phyloP scores from a whole-genome alignment of 2,113 vertebrate species.

The Ctenomys sociabilis region DNA sequence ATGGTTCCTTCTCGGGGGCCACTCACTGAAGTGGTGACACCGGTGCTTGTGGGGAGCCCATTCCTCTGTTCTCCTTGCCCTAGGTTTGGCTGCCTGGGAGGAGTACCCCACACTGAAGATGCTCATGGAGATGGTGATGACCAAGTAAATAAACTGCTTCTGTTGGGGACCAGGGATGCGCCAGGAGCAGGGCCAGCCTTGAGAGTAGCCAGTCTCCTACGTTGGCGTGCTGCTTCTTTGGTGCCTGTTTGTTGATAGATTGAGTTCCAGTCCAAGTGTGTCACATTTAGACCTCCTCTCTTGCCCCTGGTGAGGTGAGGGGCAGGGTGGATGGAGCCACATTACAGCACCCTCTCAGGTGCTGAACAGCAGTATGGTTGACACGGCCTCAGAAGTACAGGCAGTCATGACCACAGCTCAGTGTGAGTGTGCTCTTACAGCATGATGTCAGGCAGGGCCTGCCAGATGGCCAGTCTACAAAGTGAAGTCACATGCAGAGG shows the following conservation, averaged over 20 bases:
- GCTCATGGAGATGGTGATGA: slow-evolving; percentile 99
- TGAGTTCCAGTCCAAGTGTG: no score
- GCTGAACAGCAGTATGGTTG: background rate
- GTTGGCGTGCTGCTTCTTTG: no score
- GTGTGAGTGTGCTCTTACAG: background rate
- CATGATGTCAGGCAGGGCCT: background rate
- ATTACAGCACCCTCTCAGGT: background rate
- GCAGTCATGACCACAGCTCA: background rate
- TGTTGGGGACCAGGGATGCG: background rate
- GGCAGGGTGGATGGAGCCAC: background rate
- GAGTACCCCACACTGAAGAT: slow-evolving; percentile 98
- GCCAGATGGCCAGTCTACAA: background rate
- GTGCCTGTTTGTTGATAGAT: background rate
- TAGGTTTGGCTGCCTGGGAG: slow-evolving; percentile 97
- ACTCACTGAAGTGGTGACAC: no score
- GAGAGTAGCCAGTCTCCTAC: background rate
- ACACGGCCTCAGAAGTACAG: background rate
- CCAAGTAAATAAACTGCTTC: slow-evolving; percentile 91
- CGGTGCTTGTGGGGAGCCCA: background rate
- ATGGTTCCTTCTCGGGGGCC: accelerated
- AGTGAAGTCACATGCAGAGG: background rate
- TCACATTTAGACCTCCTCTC: background rate
- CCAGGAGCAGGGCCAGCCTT: background rate
- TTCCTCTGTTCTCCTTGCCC: background rate
- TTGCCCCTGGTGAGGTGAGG: background rate